Conservation (phyloP, 1,140 invertebrate species). For the Papilio polyxenes region DNA sequence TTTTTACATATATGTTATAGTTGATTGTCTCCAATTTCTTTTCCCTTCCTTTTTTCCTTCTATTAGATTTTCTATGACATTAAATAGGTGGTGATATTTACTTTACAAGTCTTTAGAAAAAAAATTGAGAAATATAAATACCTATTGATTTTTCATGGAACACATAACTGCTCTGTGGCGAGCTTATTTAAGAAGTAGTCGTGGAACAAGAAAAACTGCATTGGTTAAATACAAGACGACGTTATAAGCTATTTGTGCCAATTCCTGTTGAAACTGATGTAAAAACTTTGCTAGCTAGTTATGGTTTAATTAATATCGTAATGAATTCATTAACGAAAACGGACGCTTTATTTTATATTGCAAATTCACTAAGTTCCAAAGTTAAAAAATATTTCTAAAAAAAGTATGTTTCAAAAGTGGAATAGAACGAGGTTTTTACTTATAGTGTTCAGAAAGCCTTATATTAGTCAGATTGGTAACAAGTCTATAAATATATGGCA, state of each 20-base stretch:
- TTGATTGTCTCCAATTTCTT: too few relatives aligned
- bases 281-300: slow-evolving; percentile 11
- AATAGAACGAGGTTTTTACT: too few relatives aligned
- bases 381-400: not conserved
- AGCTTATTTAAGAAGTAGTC: not conserved
- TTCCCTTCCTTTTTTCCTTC: too few relatives aligned
- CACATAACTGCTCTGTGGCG: not conserved
- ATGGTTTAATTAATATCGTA: slow-evolving; percentile 30
- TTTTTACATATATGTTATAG: too few relatives aligned
- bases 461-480: too few relatives aligned
- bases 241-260: not conserved
- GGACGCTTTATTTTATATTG: not conserved
- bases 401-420: not conserved
- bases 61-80: too few relatives aligned
- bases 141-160: too few relatives aligned
- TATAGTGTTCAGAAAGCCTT: too few relatives aligned
- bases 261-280: not conserved
- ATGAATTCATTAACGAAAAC: not conserved
- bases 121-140: too few relatives aligned
- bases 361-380: not conserved
- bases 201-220: not conserved
- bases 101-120: too few relatives aligned
- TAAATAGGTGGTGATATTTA: too few relatives aligned
- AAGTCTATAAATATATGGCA: too few relatives aligned
- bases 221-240: not conserved